A percentile compares a stretch with the other conserved stretches of the same genome.
Evolutionary conservation across 1,140 invertebrate species (phyloP).

Genomic region (Delia radicum): DNA sequence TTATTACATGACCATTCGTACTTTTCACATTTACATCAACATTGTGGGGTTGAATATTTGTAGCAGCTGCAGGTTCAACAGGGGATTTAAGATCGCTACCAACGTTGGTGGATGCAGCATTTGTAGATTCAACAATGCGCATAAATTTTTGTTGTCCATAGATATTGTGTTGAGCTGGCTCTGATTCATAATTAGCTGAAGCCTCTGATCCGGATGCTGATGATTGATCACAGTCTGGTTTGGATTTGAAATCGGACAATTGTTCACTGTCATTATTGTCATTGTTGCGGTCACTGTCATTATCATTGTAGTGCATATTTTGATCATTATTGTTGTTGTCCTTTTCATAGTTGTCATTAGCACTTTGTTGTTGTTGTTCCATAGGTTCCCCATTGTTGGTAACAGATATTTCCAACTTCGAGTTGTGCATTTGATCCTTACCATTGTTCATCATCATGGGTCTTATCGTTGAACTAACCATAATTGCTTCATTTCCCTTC

Average conservation of each 20-base stretch:
- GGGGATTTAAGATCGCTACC: neutral
- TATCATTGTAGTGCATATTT: neutral
- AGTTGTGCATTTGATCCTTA: neutral
- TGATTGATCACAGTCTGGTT: conserved; percentile 38
- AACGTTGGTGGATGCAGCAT: conserved; percentile 47
- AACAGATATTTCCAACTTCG: conserved; percentile 2
- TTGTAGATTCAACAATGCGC: conserved; percentile 46
- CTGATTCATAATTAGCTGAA: neutral
- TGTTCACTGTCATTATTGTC: neutral
- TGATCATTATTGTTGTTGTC: neutral
- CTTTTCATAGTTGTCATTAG: neutral
- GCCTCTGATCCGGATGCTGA: neutral
- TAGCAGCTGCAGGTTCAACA: neutral
- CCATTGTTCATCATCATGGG: conserved; percentile 22
- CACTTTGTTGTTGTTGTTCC: neutral
- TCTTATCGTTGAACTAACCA: conserved; percentile 39
- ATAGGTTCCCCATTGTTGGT: neutral
- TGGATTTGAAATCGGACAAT: neutral
- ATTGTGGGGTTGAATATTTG: conserved; percentile 31
- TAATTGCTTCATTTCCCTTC: conserved; percentile 36
- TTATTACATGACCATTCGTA: conserved; percentile 42
- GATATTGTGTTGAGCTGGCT: conserved; percentile 9
- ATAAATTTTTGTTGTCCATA: conserved; percentile 34
- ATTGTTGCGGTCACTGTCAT: neutral
- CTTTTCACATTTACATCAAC: conserved; percentile 33